Evolutionary conservation across 2,113 vertebrate species (phyloP).

Genomic region (Cnemophilus loriae): DNA sequence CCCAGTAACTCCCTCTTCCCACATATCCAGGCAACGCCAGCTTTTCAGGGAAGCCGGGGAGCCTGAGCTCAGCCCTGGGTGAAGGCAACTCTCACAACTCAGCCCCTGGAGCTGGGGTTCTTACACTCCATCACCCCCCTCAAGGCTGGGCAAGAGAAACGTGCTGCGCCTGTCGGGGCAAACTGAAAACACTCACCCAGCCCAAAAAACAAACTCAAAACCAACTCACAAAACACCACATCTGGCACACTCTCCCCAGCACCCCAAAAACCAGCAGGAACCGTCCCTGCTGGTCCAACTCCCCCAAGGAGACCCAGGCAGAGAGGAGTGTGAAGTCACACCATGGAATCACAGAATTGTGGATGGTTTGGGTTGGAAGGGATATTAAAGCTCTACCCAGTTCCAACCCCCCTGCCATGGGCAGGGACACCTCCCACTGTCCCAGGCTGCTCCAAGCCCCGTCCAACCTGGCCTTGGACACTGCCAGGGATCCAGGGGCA

Average conservation of each 20-base stretch:
- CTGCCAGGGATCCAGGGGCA: not conserved
- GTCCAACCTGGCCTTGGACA: fast-evolving
- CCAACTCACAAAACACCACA: no score
- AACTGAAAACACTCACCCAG: fast-evolving
- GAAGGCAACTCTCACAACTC: not conserved
- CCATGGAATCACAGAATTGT: not conserved
- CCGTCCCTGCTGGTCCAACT: fast-evolving
- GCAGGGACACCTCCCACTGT: not conserved
- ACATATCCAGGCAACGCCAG: fast-evolving
- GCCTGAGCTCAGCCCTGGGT: not conserved
- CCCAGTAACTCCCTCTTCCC: not conserved
- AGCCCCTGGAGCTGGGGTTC: not conserved
- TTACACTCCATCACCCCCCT: fast-evolving
- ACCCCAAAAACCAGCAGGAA: not conserved
- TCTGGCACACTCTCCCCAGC: not conserved
- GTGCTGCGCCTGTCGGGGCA: fast-evolving
- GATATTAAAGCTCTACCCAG: not conserved
- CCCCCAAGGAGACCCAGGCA: not conserved
- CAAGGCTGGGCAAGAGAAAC: not conserved
- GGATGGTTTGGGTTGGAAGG: not conserved
- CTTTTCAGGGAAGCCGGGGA: not conserved
- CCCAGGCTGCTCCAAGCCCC: not conserved
- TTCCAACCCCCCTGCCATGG: not conserved
- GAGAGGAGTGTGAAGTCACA: not conserved
- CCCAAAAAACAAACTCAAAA: not conserved